Evolutionary conservation across 2,797 vertebrate genomes (phyloP).

Genomic region (Rhinophrynus dorsalis): DNA sequence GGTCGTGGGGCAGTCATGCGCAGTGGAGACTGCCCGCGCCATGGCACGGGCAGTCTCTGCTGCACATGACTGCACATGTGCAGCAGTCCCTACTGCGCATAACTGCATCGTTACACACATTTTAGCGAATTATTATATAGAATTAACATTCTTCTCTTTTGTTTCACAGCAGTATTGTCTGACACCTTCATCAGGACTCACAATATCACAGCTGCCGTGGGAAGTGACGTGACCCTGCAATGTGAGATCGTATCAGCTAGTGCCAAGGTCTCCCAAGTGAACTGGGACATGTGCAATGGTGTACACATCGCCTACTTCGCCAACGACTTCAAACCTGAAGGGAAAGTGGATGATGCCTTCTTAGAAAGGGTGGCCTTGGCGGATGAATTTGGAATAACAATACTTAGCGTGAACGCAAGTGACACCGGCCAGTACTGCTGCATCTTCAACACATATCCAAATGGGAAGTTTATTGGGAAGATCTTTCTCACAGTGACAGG

Average conservation of each 20-base stretch:
- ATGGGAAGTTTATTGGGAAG: slow-evolving; percentile 44
- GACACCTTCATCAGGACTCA: slow-evolving; percentile 8
- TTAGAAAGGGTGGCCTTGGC: not conserved
- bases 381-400: slow-evolving; percentile 36
- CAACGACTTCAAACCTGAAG: not conserved
- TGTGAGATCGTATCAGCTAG: slow-evolving; percentile 42
- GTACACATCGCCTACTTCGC: slow-evolving; percentile 24
- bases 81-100: too few species aligned
- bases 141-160: too few species aligned
- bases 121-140: too few species aligned
- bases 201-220: slow-evolving; percentile 49
- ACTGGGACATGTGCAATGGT: slow-evolving; percentile 46
- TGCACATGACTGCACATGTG: too few species aligned
- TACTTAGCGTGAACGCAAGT: slow-evolving; percentile 37
- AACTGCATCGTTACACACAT: too few species aligned
- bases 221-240: slow-evolving; percentile 48
- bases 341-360: slow-evolving; percentile 16
- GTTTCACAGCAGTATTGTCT: slow-evolving; percentile 4
- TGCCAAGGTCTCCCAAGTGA: slow-evolving; percentile 54
- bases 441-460: slow-evolving; percentile 54
- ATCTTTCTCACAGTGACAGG: slow-evolving; percentile 53
- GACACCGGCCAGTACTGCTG: slow-evolving; percentile 57
- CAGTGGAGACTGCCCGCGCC: too few species aligned
- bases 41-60: too few species aligned
- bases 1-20: too few species aligned